phyloP scores from a whole-genome alignment of 2,113 vertebrate species.

The Clarias macrocephalus region DNA sequence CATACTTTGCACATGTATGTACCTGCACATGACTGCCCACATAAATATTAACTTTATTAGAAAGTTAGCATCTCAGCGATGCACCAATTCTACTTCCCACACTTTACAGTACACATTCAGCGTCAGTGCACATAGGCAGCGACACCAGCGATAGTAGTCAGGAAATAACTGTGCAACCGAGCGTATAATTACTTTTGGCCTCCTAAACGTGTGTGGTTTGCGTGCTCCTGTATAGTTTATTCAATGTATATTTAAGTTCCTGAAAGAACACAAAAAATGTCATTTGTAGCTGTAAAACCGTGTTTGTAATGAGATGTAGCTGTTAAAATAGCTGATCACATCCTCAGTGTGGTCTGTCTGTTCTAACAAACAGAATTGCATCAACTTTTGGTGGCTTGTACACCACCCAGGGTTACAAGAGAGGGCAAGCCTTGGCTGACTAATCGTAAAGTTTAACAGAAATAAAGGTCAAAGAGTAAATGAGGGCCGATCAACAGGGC shows the following conservation, averaged over 20 bases:
- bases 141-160: background rate
- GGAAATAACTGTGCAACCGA: background rate
- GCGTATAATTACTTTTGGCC: slow-evolving; percentile 12
- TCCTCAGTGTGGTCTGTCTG: background rate
- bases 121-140: background rate
- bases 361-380: background rate
- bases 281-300: background rate
- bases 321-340: background rate
- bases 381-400: background rate
- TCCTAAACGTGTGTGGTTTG: background rate
- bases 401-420: background rate
- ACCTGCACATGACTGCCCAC: background rate
- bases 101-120: background rate
- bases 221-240: background rate
- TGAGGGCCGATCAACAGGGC: background rate
- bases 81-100: background rate
- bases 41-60: background rate
- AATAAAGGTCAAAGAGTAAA: background rate
- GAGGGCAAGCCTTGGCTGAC: background rate
- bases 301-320: background rate
- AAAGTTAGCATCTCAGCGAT: background rate
- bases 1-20: background rate
- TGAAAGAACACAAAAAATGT: background rate
- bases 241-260: background rate
- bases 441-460: background rate